Evolutionary conservation across 2,797 vertebrate genomes (phyloP).

Genomic region (Siniperca obscura): DNA sequence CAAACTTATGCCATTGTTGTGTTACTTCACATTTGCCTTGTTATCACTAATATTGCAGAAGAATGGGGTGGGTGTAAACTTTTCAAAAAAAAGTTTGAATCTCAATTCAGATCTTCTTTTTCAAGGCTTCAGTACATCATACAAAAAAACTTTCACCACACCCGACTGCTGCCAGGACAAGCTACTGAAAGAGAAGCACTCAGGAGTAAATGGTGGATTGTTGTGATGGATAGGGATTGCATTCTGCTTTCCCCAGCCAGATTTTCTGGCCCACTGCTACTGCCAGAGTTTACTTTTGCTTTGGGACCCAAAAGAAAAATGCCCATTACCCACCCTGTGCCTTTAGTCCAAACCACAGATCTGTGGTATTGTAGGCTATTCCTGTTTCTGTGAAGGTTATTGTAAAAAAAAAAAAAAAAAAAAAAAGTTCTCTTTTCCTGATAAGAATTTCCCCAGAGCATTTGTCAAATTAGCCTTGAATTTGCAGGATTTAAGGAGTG

Average conservation of each 20-base stretch:
- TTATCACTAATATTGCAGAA: not conserved
- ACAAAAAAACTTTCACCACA: not conserved
- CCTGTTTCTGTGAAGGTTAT: conserved; percentile 4
- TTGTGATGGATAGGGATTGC: conserved; percentile 53
- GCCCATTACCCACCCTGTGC: conserved; percentile 23
- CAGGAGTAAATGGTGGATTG: conserved; percentile 47
- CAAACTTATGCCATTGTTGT: not conserved
- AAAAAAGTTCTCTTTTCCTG: not conserved
- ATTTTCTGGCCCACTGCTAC: conserved; percentile 51
- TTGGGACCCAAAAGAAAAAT: conserved; percentile 46
- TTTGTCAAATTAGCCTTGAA: not conserved
- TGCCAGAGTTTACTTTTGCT: conserved; percentile 48
- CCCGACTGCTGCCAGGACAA: conserved; percentile 18
- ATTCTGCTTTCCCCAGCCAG: conserved; percentile 42
- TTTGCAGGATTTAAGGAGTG: not conserved
- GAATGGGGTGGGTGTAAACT: not conserved
- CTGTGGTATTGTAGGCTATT: not conserved
- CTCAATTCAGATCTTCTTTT: not conserved
- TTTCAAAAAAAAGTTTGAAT: conserved; percentile 1
- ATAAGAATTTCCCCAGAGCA: not conserved
- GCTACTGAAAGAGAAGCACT: conserved; percentile 41
- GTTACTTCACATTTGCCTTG: not conserved
- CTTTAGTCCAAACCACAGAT: conserved; percentile 22
- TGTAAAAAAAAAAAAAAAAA: too few relatives aligned
- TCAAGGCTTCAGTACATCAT: not conserved